Percentiles rank a stretch among this genome's conserved stretches.
Conservation (phyloP, 23 tunicate genomes). For the Phallusia fumigata region DNA sequence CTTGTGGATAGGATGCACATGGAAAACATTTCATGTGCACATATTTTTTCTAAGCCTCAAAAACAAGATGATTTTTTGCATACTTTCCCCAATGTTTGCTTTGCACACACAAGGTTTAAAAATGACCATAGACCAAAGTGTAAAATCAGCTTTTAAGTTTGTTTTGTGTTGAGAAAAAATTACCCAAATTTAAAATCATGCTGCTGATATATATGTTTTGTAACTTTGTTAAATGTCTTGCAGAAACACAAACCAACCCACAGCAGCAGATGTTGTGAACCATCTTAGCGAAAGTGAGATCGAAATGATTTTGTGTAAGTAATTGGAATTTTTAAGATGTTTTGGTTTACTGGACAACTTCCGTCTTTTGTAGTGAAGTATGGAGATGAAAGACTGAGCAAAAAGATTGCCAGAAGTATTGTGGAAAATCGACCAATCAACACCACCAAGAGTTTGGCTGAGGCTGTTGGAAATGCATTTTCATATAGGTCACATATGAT, state of each 20-base stretch:
- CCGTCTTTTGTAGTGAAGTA: conserved; percentile 40
- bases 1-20: no score
- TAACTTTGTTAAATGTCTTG: not conserved
- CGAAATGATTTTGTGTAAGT: conserved; percentile 54
- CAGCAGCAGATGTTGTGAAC: conserved; percentile 92
- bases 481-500: conserved; percentile 15
- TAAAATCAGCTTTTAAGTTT: no score
- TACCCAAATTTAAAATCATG: no score
- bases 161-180: no score
- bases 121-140: no score
- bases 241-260: conserved; percentile 38
- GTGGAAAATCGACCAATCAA: conserved; percentile 62
- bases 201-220: no score
- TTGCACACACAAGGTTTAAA: no score
- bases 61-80: no score
- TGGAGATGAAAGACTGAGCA: conserved; percentile 65
- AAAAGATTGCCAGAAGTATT: conserved; percentile 46
- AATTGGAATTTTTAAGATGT: not conserved
- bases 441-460: conserved; percentile 55
- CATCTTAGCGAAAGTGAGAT: conserved; percentile 46
- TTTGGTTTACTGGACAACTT: not conserved
- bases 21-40: no score
- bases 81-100: no score
- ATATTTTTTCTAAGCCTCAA: no score
- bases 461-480: conserved; percentile 55